Evolutionary conservation across 2,888 invertebrate species (phyloP).

Genomic region (Rotaria sp.): DNA sequence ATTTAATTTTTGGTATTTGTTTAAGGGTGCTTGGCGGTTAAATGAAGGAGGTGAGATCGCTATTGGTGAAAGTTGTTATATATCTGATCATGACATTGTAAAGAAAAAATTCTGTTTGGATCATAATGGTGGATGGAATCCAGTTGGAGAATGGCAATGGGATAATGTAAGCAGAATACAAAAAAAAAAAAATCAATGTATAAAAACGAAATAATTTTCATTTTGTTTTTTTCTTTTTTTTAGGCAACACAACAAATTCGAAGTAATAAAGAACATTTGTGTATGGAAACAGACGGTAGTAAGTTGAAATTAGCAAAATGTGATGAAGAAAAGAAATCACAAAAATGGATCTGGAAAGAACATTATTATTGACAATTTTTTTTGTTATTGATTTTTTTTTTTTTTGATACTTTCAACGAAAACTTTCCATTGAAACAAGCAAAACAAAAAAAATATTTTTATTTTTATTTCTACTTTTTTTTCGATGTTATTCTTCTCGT

Average conservation of each 20-base stretch:
- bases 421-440: too few species aligned
- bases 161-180: constrained; percentile 59
- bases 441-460: too few species aligned
- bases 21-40: not conserved
- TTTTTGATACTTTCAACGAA: too few species aligned
- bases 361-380: constrained; percentile 52
- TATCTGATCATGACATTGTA: constrained; percentile 71
- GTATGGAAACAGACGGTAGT: constrained; percentile 50
- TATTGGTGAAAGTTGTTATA: constrained; percentile 88
- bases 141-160: constrained; percentile 67
- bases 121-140: constrained; percentile 86
- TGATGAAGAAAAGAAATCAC: constrained; percentile 75
- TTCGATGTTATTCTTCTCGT: too few species aligned
- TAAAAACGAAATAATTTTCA: not conserved
- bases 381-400: too few species aligned
- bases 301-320: constrained; percentile 73
- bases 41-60: constrained; percentile 67
- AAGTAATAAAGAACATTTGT: constrained; percentile 46
- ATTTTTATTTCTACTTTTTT: too few species aligned
- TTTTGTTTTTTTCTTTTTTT: not conserved
- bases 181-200: too few species aligned
- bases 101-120: constrained; percentile 78
- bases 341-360: constrained; percentile 77
- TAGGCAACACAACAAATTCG: constrained; percentile 44
- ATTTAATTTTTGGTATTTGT: not conserved